Evolutionary conservation across 2,888 invertebrate species (phyloP), one percentile per base, ranked within the genome.

Genomic region (Rapana venosa): DNA sequence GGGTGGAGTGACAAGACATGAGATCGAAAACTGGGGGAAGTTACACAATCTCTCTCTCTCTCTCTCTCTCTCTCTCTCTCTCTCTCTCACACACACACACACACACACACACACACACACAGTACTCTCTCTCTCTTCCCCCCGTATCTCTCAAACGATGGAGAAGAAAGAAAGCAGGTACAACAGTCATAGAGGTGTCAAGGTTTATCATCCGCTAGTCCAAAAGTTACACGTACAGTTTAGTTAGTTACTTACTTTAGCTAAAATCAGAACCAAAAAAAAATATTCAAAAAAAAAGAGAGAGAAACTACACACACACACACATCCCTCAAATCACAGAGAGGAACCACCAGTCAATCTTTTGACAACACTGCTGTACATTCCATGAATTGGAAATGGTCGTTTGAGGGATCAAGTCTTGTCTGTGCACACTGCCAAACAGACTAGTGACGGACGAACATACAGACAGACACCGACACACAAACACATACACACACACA

Each of bases 21-120:
- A 74, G 74, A 74, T 74, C 74, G 30, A n/a, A 22, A 74, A 26
- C n/a, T n/a, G n/a, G 13, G n/a, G 11, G 13, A 74, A 30, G 22
- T 61, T 1, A 22, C 1, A 22, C 17, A 61, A 61, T 61, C 61
- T 20, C 61, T 61, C 61, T 61, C 61, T 61, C 61, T 61, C 61
- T n/a, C 74, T n/a, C 74, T n/a, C n/a, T 26, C 70, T 74, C 70
- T 74, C 70, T 74, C 70, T 74, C 70, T 74, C n/a, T 74, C 61
- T 20, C 61, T 20, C 61, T 20, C 61, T 20, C 61, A 8, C 61
- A 8, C 61, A 8, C 61, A 8, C 61, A 8, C 61, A 8, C 61
- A 8, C 61, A 8, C 61, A 8, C 61, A 8, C 61, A 8, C 61
- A 61, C 15, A 61, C 61, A 15, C 61, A 22, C 22, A 61, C 61